Percentiles rank a stretch among this genome's conserved stretches.
Evolutionary conservation across 2,113 vertebrate species (phyloP).

Genomic region (Glareola pratincola): DNA sequence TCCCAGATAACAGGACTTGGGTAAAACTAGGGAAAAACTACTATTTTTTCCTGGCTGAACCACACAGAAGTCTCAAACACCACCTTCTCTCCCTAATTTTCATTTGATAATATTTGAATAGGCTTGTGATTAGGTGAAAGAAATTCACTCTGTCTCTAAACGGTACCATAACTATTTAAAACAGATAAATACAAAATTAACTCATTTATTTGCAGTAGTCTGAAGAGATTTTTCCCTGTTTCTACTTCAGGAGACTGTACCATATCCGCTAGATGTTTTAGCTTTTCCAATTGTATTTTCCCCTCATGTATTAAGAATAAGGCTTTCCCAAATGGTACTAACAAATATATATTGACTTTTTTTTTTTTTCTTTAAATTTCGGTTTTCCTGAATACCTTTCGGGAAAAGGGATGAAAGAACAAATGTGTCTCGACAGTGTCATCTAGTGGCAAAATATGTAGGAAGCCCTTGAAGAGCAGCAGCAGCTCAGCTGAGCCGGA

Average conservation of each 20-base stretch:
- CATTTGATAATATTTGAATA: background rate
- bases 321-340: background rate
- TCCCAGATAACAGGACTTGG: background rate
- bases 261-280: background rate
- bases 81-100: background rate
- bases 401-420: background rate
- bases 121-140: background rate
- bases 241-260: background rate
- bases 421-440: conserved; percentile 52
- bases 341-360: background rate
- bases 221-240: background rate
- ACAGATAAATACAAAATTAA: background rate
- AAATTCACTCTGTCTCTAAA: background rate
- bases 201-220: background rate
- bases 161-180: background rate
- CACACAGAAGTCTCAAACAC: background rate
- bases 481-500: no score
- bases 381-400: background rate
- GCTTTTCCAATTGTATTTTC: background rate
- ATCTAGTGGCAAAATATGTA: conserved; percentile 50
- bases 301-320: background rate
- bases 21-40: background rate
- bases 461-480: background rate
- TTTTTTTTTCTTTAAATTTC: background rate
- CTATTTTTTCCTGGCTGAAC: background rate